A percentile compares a stretch with the other conserved stretches of the same genome.
Conservation (phyloP, 2,797 vertebrate genomes). For the Limosa lapponica region DNA sequence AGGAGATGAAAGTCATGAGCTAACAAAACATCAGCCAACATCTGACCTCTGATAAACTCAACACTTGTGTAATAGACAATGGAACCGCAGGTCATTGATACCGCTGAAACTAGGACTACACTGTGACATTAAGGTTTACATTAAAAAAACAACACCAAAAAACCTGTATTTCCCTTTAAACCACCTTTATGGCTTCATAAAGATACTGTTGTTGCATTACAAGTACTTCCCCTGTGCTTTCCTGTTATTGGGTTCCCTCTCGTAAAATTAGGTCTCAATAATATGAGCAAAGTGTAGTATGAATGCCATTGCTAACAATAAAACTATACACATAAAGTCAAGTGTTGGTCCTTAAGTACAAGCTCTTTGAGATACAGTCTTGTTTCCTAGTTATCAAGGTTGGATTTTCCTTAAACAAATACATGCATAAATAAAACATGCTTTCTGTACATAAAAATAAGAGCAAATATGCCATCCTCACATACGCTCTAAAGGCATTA, state of each 20-base stretch:
- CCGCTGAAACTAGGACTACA: neutral
- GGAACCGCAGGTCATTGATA: neutral
- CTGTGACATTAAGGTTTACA: neutral
- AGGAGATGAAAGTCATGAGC: neutral
- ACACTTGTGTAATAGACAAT: neutral
- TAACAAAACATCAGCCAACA: neutral
- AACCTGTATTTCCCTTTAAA: neutral
- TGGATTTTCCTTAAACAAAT: neutral
- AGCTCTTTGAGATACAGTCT: neutral
- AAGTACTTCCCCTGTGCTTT: neutral
- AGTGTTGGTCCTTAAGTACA: neutral
- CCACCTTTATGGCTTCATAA: neutral
- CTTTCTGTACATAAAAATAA: neutral
- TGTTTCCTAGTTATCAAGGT: neutral
- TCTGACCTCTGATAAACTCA: neutral
- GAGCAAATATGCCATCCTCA: neutral
- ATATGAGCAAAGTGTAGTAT: rapidly evolving
- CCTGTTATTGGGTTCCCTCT: neutral
- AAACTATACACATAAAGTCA: neutral
- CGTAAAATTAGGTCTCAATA: neutral
- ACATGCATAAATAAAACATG: neutral
- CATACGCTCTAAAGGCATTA: neutral
- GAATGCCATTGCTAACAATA: neutral
- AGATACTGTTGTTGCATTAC: neutral
- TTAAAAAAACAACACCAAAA: neutral